Evolutionary conservation across 2,888 invertebrate species (phyloP).

Genomic region (Mesoligia furuncula): DNA sequence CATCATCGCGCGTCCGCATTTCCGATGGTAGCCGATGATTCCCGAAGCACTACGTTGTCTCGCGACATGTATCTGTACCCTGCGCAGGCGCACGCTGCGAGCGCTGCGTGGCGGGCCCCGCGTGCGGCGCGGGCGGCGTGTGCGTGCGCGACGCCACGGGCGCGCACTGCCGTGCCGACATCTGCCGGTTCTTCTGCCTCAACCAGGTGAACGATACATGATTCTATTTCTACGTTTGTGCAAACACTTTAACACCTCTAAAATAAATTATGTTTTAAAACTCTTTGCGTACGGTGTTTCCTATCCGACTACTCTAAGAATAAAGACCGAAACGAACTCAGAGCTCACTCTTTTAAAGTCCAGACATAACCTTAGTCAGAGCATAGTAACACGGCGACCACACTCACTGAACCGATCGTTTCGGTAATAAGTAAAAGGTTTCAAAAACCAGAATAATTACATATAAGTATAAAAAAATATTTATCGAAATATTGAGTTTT

Average conservation of each 20-base stretch:
- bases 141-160: constrained; percentile 62
- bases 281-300: neutral
- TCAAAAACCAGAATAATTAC: too few species aligned
- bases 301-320: too few species aligned
- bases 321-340: neutral
- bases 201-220: constrained; percentile 68
- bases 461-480: neutral
- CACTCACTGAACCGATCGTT: neutral
- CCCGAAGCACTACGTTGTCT: neutral
- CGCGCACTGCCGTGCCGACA: constrained; percentile 64
- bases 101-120: constrained; percentile 69
- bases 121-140: constrained; percentile 64
- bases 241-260: too few species aligned
- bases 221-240: neutral
- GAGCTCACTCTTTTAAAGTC: neutral
- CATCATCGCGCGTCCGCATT: neutral
- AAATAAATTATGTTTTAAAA: neutral
- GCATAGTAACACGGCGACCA: too few species aligned
- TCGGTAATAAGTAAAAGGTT: neutral
- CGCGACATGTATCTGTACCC: neutral
- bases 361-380: neutral
- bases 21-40: neutral
- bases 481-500: neutral
- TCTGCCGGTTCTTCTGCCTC: constrained; percentile 77
- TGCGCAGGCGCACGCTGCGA: constrained; percentile 74